These are phyloP conservation scores for Phaonia tiefii DNA, from an alignment of 2,888 invertebrate genomes.

Conservation along the genomic window DNA sequence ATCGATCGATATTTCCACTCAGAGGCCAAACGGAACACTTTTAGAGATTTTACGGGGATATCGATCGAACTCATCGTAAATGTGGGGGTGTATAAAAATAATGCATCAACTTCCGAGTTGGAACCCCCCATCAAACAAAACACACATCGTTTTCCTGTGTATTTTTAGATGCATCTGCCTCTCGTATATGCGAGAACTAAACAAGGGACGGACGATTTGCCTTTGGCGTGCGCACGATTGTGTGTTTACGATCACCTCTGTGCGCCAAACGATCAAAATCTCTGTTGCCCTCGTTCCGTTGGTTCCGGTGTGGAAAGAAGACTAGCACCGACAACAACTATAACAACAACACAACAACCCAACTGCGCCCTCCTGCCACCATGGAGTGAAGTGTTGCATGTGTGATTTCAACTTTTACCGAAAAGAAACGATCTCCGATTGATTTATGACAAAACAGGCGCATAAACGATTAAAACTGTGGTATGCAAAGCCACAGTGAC, in stretches of 20 bases:
- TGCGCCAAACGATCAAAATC: constrained; percentile 53
- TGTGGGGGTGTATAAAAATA: constrained; percentile 25
- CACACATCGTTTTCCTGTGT: constrained; percentile 33
- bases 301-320: constrained; percentile 57
- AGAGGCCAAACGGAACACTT: too few relatives aligned
- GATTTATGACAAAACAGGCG: constrained; percentile 67
- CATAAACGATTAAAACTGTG: constrained; percentile 58
- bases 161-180: constrained; percentile 13
- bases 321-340: neutral
- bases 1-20: too few relatives aligned
- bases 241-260: constrained; percentile 43
- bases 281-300: constrained; percentile 56
- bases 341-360: neutral
- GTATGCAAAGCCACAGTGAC: neutral
- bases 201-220: neutral
- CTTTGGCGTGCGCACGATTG: constrained; percentile 28
- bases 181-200: too few relatives aligned
- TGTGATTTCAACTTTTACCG: constrained; percentile 51
- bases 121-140: constrained; percentile 35
- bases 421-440: constrained; percentile 48
- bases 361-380: constrained; percentile 11
- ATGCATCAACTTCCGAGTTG: constrained; percentile 47
- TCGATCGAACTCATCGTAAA: neutral
- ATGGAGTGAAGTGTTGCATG: constrained; percentile 52
- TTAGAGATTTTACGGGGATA: too few relatives aligned